A percentile compares a stretch with the other conserved stretches of the same genome.
Evolutionary conservation across 92 coral and sea anemone genomes (phyloP).

Genomic region (Heteractis magnifica): DNA sequence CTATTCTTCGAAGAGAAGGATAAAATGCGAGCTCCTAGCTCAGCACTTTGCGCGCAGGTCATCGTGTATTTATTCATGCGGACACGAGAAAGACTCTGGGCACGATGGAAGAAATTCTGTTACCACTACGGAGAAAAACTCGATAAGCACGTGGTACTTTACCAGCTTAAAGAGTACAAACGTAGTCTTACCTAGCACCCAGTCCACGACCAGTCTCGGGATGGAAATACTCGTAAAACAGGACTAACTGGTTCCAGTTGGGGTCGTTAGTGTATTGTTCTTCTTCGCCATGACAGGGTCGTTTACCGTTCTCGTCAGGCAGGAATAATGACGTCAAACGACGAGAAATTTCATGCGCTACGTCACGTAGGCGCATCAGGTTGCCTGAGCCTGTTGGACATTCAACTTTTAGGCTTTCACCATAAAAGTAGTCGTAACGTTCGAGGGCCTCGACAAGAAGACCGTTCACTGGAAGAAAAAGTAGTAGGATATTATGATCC

Average conservation of each 20-base stretch:
- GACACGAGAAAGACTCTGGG: too few species aligned
- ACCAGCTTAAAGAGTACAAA: too few species aligned
- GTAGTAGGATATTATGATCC: conserved; percentile 53
- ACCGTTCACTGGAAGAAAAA: conserved; percentile 62
- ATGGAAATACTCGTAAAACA: conserved; percentile 89
- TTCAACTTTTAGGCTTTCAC: conserved; percentile 80
- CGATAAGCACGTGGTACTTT: too few species aligned
- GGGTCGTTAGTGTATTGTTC: conserved; percentile 68
- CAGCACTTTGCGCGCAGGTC: too few species aligned
- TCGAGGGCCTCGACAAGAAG: conserved; percentile 83
- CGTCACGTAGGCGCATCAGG: conserved; percentile 89
- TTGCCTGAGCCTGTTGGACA: conserved; percentile 97
- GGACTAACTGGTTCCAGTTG: conserved; percentile 77
- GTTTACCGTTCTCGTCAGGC: conserved; percentile 81
- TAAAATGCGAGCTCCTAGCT: too few species aligned
- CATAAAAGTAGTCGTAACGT: conserved; percentile 90
- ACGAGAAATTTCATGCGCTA: conserved; percentile 82
- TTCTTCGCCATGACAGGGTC: conserved; percentile 92
- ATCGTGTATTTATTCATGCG: too few species aligned
- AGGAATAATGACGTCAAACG: conserved; percentile 80
- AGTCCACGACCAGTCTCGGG: conserved; percentile 87
- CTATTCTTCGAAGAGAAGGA: too few species aligned
- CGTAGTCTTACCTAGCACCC: conserved; percentile 78
- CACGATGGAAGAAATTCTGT: too few species aligned
- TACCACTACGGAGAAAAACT: not conserved